These are phyloP conservation scores for Caenorhabditis becei DNA, from an alignment of 2,888 invertebrate species.

Conservation along the genomic window DNA sequence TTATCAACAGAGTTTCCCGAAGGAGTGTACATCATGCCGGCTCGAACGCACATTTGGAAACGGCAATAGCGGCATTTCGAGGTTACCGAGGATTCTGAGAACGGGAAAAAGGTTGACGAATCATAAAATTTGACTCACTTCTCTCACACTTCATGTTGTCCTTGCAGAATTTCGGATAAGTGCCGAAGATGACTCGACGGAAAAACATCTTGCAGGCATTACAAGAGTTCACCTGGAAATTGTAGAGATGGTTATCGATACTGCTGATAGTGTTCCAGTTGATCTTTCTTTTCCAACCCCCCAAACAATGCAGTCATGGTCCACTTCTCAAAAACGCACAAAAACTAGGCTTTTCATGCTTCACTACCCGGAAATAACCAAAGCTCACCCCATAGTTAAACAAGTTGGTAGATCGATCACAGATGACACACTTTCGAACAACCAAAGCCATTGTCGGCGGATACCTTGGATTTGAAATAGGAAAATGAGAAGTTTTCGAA, in stretches of 20 bases:
- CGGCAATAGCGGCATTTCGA: slow-evolving; percentile 16
- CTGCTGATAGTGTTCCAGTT: too few species aligned
- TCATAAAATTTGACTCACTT: background rate
- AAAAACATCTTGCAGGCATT: slow-evolving; percentile 11
- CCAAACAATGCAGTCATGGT: too few species aligned
- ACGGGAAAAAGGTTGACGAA: background rate
- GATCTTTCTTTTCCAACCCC: too few species aligned
- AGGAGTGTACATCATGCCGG: slow-evolving; percentile 12
- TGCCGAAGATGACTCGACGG: slow-evolving; percentile 14
- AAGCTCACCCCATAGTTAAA: slow-evolving; percentile 24
- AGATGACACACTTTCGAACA: background rate
- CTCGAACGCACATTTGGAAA: slow-evolving; percentile 11
- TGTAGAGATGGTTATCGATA: too few species aligned
- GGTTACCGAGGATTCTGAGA: background rate
- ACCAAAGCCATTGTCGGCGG: background rate
- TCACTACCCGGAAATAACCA: background rate
- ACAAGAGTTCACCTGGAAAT: slow-evolving; percentile 15
- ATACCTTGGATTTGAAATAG: too few species aligned
- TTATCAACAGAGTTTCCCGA: background rate
- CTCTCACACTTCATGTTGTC: background rate
- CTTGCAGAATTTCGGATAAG: background rate
- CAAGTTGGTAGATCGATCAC: background rate
- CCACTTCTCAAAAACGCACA: too few species aligned
- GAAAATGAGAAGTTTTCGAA: too few species aligned
- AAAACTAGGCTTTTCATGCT: background rate